Conservation (phyloP, 2,797 vertebrate species). For the Melanotaenia maccullochi region DNA sequence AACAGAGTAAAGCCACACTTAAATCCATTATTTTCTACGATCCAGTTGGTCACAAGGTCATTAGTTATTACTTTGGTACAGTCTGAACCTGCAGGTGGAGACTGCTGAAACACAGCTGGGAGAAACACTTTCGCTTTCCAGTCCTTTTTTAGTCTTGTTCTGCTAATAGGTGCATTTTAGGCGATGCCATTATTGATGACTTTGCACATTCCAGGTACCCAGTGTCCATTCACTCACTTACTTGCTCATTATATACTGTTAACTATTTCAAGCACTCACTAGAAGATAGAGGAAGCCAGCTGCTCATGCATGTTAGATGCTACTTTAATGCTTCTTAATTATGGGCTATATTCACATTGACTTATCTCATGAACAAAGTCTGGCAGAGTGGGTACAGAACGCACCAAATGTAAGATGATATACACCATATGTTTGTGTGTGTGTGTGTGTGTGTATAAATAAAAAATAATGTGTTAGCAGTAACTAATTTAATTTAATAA, state of each 20-base stretch:
- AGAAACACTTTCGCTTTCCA: neutral
- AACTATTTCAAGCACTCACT: neutral
- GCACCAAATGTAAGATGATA: neutral
- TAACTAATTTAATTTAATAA: too few relatives aligned
- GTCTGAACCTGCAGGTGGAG: slow-evolving; percentile 2
- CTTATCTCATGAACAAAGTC: neutral
- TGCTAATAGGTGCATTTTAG: neutral
- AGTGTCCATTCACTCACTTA: neutral
- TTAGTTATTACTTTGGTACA: slow-evolving; percentile 10
- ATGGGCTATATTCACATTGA: neutral
- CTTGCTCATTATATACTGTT: neutral
- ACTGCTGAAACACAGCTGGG: neutral
- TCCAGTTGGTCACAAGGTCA: neutral
- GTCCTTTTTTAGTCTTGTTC: neutral
- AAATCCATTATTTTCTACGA: slow-evolving; percentile 18
- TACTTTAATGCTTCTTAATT: neutral
- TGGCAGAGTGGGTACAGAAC: neutral
- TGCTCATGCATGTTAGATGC: neutral
- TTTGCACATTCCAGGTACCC: neutral
- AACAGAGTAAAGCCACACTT: neutral
- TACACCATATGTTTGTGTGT: neutral
- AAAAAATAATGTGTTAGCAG: too few relatives aligned
- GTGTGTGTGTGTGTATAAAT: too few relatives aligned
- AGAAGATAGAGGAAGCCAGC: neutral
- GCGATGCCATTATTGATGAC: neutral